Evolutionary conservation across 2,888 invertebrate genomes (phyloP).

Genomic region (Eupithecia dodoneata): DNA sequence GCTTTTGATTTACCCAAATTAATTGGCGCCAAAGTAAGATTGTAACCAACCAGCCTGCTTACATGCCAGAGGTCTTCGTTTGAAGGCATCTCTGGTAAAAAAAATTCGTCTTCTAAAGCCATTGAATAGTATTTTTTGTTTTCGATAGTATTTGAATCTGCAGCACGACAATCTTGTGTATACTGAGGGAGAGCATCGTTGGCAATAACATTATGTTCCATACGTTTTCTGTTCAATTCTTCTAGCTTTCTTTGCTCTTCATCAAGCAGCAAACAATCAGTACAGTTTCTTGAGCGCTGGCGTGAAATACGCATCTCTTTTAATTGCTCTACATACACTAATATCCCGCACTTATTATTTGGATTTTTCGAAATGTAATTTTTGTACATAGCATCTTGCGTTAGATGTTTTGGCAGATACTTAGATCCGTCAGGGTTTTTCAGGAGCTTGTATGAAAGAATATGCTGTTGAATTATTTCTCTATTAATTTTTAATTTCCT

Average conservation of each 20-base stretch:
- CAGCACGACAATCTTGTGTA: background rate
- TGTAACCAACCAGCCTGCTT: background rate
- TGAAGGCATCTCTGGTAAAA: background rate
- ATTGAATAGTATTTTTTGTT: constrained; percentile 2
- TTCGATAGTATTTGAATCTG: background rate
- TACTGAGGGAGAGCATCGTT: background rate
- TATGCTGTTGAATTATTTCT: constrained; percentile 10
- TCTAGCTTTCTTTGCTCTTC: background rate
- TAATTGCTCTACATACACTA: background rate
- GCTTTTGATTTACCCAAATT: constrained; percentile 6
- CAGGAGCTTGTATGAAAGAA: constrained; percentile 10
- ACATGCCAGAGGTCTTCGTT: background rate
- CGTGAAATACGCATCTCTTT: background rate
- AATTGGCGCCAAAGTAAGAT: background rate
- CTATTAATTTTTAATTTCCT: background rate
- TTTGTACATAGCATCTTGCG: background rate
- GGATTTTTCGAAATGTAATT: background rate
- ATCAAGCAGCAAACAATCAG: background rate
- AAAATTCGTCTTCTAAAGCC: background rate
- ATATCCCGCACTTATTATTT: background rate
- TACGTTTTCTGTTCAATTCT: background rate
- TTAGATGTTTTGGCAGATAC: constrained; percentile 10
- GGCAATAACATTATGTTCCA: background rate
- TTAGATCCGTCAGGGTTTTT: constrained; percentile 2
- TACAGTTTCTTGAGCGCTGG: background rate